Evolutionary conservation across 2,888 invertebrate genomes (phyloP).

Genomic region (Pyralis farinalis): DNA sequence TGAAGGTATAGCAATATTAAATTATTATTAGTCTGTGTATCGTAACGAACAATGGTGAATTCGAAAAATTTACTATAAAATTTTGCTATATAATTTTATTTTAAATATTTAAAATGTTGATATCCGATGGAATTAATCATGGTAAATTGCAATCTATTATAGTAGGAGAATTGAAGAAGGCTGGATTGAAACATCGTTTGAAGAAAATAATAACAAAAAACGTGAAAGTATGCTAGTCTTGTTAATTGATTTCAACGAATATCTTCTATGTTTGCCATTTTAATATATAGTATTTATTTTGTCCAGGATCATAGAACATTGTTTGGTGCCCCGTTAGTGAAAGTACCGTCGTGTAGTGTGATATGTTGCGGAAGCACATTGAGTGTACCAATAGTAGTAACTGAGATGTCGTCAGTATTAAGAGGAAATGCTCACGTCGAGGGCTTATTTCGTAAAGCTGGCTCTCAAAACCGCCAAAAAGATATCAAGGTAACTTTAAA

Average conservation of each 20-base stretch:
- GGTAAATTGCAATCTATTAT: conserved; percentile 78
- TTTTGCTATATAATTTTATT: too few relatives aligned
- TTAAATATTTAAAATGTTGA: conserved; percentile 64
- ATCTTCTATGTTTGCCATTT: neutral
- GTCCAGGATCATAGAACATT: conserved; percentile 67
- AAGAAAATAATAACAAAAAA: conserved; percentile 83
- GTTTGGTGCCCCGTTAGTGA: conserved; percentile 69
- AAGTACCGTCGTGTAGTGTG: conserved; percentile 75
- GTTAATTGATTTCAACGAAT: conserved; percentile 11
- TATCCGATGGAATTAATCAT: conserved; percentile 75
- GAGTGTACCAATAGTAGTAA: conserved; percentile 86
- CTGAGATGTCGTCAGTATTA: conserved; percentile 86
- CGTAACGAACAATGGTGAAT: conserved; percentile 45
- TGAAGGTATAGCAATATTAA: too few relatives aligned
- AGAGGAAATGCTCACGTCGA: conserved; percentile 86
- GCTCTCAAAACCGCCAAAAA: conserved; percentile 90
- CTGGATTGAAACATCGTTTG: conserved; percentile 86
- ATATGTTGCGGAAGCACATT: conserved; percentile 86
- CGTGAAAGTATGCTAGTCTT: conserved; percentile 64
- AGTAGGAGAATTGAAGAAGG: conserved; percentile 83
- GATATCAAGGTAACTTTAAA: conserved; percentile 85
- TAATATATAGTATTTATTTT: conserved; percentile 13
- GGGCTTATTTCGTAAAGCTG: conserved; percentile 94
- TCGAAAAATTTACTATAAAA: conserved; percentile 38
- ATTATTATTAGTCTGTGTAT: too few relatives aligned